Evolutionary conservation across 2,113 vertebrate genomes (phyloP).

Genomic region (Hippocampus guttulatus): DNA sequence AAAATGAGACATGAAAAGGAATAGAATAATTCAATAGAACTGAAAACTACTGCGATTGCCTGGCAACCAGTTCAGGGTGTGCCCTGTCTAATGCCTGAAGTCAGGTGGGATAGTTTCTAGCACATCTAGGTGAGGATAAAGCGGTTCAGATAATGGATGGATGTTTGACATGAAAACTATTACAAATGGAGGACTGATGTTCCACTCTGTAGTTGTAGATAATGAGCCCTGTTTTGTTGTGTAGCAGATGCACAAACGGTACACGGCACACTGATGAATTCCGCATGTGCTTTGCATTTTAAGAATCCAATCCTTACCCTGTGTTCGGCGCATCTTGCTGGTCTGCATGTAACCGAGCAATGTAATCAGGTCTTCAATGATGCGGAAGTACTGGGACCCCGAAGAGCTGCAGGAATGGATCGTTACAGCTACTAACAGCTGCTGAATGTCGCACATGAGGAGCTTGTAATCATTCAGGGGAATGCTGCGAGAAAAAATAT

Average conservation of each 20-base stretch:
- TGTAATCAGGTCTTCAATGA: conserved; percentile 95
- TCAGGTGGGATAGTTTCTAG: no score
- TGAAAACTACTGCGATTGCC: not conserved
- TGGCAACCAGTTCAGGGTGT: no score
- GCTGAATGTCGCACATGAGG: conserved; percentile 91
- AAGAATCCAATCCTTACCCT: conserved; percentile 74
- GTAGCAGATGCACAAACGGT: conserved; percentile 14
- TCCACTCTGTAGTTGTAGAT: conserved; percentile 25
- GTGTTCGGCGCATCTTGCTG: conserved; percentile 86
- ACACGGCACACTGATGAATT: conserved; percentile 26
- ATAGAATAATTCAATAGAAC: conserved; percentile 16
- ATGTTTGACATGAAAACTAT: conserved; percentile 3
- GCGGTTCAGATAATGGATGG: no score
- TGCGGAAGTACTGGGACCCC: conserved; percentile 94
- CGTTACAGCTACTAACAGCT: conserved; percentile 88
- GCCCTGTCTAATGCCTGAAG: no score
- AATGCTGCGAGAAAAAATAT: conserved; percentile 72
- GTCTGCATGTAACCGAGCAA: conserved; percentile 92
- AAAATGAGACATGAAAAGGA: conserved; percentile 17
- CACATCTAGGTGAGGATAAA: no score
- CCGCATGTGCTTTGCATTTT: conserved; percentile 11
- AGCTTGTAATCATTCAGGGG: conserved; percentile 88
- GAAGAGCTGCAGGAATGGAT: conserved; percentile 97
- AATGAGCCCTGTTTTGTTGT: conserved; percentile 26
- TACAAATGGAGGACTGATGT: conserved; percentile 9